phyloP scores from a whole-genome alignment of 92 coral and sea anemone genomes.

The Palythoa heliodiscus region DNA sequence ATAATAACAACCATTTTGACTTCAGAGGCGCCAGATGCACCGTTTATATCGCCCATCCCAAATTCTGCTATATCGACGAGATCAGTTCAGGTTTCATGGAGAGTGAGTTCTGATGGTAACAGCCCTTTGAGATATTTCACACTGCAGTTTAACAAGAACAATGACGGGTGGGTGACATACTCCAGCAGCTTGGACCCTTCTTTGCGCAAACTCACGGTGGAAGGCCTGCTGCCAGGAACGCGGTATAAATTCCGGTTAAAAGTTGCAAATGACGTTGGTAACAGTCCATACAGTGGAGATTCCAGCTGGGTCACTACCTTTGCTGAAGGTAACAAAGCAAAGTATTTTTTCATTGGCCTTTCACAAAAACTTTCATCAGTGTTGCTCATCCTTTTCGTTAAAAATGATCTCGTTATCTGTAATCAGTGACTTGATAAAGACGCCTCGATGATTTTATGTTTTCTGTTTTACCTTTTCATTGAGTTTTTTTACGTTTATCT shows the following conservation, averaged over 20 bases:
- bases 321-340: slow-evolving; percentile 59
- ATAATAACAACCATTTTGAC: not conserved
- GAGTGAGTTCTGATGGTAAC: slow-evolving; percentile 68
- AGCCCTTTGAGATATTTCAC: slow-evolving; percentile 90
- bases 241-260: slow-evolving; percentile 82
- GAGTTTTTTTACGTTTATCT: no score
- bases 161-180: slow-evolving; percentile 82
- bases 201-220: slow-evolving; percentile 66
- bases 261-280: slow-evolving; percentile 87
- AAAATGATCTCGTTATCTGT: no score
- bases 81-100: slow-evolving; percentile 80
- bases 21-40: slow-evolving; percentile 83
- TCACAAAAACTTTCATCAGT: no score
- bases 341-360: not conserved
- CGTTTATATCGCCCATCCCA: slow-evolving; percentile 86
- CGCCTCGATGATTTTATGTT: no score
- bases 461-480: no score
- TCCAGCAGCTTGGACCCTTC: slow-evolving; percentile 63
- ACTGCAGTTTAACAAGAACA: slow-evolving; percentile 65
- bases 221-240: slow-evolving; percentile 81
- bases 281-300: slow-evolving; percentile 84
- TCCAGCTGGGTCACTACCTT: slow-evolving; percentile 75
- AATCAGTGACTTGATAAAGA: no score
- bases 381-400: no score
- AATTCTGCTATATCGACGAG: slow-evolving; percentile 76